Base-by-base conservation (phyloP, 2,888 invertebrate genomes). In the Bhutanitis thaidina region DNA sequence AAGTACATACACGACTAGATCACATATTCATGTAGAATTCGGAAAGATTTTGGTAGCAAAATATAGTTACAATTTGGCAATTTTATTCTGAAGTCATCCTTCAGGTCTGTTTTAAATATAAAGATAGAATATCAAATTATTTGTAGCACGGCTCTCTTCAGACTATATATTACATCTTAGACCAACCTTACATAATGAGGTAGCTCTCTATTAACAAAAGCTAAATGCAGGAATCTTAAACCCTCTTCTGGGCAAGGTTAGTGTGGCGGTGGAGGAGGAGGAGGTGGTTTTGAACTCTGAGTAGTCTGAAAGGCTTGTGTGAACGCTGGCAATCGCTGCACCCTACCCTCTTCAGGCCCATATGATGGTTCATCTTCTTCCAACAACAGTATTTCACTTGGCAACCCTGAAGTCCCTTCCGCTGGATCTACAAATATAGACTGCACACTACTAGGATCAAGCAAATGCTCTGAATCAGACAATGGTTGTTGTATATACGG, bases 1-100 rank as follows among this genome's bases (percentile, higher is more conserved):
- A 85, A 88, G 85, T 83, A 88, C 88, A 86, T 88, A 89, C 88
- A 87, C 74, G 89, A 88, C 89, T 89, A 89, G 89, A 89, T 88
- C 79, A 83, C 78, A 85, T 88, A 81, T 86, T 87, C 89, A 89
- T 89, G 89, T 78, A 89, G 87, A 85, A 85, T 89, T 89, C 89
- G 88, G 89, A 89, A 88, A 78, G 66, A 84, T 82, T 88, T 87
- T 86, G 87, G 86, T 86, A 86, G 82, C 79, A 76, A 78, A 78
- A 43, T 47, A 48, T 77, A 79, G 43, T 55, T 77, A 85, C 77
- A 82, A 83, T 86, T 86, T 86, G 87, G 87, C 86, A 83, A 85
- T 29, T 77, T 73, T 70, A 65, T 71, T 69, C 68, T 55, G 67
- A 67, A 73, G 68, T 60, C 58, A 49, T 70, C 74, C 69, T 65